Percentiles rank a stretch among this genome's conserved stretches.
Conservation (phyloP, 1,140 invertebrate genomes). For the Pogonomyrmex barbatus region DNA sequence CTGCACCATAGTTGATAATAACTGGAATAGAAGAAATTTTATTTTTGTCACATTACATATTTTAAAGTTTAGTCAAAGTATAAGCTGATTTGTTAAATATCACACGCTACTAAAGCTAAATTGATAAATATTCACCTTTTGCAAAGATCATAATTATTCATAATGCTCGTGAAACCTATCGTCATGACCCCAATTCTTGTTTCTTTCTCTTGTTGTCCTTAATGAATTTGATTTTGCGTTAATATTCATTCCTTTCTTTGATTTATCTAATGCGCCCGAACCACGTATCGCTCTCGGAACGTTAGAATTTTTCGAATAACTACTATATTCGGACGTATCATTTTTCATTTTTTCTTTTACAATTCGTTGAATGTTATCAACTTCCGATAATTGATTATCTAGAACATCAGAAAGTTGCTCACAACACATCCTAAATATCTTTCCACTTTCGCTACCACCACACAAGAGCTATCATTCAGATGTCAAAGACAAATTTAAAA, state of each 20-base stretch:
- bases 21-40: constrained; percentile 24
- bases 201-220: constrained; percentile 30
- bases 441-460: not conserved
- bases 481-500: not conserved
- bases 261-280: constrained; percentile 8
- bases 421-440: not conserved
- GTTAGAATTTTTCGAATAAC: constrained; percentile 18
- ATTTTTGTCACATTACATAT: not conserved
- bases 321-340: not conserved
- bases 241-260: constrained; percentile 14
- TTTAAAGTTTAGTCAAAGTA: not conserved
- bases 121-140: constrained; percentile 11
- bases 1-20: not conserved
- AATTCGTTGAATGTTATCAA: constrained; percentile 25
- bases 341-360: constrained; percentile 6
- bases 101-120: not conserved
- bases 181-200: constrained; percentile 46
- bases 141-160: constrained; percentile 5
- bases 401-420: not conserved
- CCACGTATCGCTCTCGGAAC: constrained; percentile 50
- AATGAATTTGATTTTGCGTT: constrained; percentile 17
- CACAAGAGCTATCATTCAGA: not conserved
- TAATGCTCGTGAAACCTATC: constrained; percentile 60
- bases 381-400: constrained; percentile 19
- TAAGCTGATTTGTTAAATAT: not conserved